phyloP scores from a whole-genome alignment of 1,140 invertebrate species.

The Pantala flavescens region DNA sequence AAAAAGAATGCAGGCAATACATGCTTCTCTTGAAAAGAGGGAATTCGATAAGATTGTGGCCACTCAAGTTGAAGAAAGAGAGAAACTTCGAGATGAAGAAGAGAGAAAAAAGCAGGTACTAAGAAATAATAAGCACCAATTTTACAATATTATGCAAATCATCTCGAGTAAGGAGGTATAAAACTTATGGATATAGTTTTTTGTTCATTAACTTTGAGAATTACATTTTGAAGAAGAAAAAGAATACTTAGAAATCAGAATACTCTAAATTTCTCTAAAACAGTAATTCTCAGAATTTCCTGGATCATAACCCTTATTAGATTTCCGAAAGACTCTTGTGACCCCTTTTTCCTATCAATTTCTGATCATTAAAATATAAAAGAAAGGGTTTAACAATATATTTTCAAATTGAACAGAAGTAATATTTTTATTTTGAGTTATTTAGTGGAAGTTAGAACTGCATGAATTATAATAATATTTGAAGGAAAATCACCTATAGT shows the following conservation, averaged over 20 bases:
- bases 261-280: background rate
- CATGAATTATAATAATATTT: too few species aligned
- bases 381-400: too few species aligned
- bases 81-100: background rate
- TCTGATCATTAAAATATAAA: too few species aligned
- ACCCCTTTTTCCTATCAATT: too few species aligned
- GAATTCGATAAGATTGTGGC: conserved; percentile 28
- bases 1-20: conserved; percentile 43
- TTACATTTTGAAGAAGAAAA: background rate
- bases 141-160: background rate
- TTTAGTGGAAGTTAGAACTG: too few species aligned
- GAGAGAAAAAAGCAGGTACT: background rate
- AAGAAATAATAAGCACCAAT: background rate
- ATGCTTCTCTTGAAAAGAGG: conserved; percentile 46
- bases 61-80: background rate
- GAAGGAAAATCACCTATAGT: too few species aligned
- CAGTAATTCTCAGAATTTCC: background rate
- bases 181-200: background rate
- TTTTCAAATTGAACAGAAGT: too few species aligned
- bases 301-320: background rate
- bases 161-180: background rate
- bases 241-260: background rate
- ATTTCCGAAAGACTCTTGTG: too few species aligned
- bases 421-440: too few species aligned
- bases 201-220: background rate